phyloP scores from a whole-genome alignment of 2,113 vertebrate species.

The cattle (Bos taurus) region DNA sequence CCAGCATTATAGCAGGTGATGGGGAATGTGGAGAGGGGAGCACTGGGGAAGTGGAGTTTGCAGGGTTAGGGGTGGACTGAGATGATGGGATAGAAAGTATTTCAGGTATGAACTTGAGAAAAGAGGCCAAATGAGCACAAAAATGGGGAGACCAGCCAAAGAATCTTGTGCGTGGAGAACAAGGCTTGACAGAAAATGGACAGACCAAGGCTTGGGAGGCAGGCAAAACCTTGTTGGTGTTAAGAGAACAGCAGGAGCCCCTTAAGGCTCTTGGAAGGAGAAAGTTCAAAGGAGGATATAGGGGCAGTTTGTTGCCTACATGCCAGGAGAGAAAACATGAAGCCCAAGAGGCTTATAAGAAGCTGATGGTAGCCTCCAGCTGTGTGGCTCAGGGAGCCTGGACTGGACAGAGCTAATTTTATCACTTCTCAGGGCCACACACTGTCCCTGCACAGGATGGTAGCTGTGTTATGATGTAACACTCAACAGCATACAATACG shows the following conservation, averaged over 20 bases:
- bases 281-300: background rate
- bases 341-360: background rate
- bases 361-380: background rate
- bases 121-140: background rate
- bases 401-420: background rate
- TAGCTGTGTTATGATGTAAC: background rate
- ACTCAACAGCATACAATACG: background rate
- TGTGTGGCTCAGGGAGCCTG: background rate
- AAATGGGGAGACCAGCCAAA: background rate
- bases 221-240: background rate
- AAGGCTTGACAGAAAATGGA: background rate
- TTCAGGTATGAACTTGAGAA: background rate
- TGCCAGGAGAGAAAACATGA: background rate
- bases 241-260: background rate
- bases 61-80: background rate
- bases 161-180: background rate
- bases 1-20: background rate
- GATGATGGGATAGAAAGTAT: background rate
- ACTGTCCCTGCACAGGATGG: background rate
- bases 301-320: background rate
- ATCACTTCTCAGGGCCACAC: background rate
- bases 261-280: background rate
- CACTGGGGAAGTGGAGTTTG: background rate
- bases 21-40: background rate
- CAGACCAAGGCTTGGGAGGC: background rate